Percentiles rank a stretch among this genome's conserved stretches.
Evolutionary conservation across 1,140 invertebrate genomes (phyloP).

Genomic region (Diachasmimorpha longicaudata): DNA sequence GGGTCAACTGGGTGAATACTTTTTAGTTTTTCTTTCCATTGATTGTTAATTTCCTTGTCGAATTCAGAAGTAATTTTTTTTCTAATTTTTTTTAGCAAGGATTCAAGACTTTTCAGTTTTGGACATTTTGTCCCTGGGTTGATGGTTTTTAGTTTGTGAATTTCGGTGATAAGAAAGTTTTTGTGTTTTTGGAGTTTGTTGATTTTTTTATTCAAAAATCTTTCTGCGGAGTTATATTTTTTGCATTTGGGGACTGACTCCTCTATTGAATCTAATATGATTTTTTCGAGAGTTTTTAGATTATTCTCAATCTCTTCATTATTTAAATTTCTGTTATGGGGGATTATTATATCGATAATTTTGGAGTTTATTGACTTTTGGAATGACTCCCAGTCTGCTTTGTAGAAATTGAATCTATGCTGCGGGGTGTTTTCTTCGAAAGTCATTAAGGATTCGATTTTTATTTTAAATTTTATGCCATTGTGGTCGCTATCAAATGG

Average conservation of each 20-base stretch:
- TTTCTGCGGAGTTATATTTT: not conserved
- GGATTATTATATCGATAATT: not conserved
- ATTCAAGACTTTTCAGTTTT: no score
- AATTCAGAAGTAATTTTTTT: no score
- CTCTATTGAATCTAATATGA: conserved; percentile 18
- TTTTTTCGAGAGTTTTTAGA: not conserved
- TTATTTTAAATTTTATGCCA: no score
- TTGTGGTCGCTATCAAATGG: no score
- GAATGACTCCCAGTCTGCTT: conserved; percentile 14
- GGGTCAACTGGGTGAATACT: no score
- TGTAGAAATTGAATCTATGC: conserved; percentile 6
- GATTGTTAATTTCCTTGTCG: no score
- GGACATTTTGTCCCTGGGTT: no score
- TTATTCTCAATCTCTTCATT: conserved; percentile 17
- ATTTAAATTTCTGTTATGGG: conserved; percentile 4
- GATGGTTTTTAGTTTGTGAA: conserved; percentile 7
- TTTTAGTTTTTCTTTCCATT: no score
- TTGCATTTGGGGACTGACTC: not conserved
- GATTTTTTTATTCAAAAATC: not conserved
- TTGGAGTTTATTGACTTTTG: not conserved
- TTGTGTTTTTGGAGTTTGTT: conserved; percentile 17
- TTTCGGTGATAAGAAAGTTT: conserved; percentile 2
- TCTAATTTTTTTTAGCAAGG: no score
- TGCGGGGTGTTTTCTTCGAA: not conserved
- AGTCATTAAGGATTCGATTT: no score